Conservation (phyloP, 1,140 invertebrate genomes). For the Saccostrea glomerata region DNA sequence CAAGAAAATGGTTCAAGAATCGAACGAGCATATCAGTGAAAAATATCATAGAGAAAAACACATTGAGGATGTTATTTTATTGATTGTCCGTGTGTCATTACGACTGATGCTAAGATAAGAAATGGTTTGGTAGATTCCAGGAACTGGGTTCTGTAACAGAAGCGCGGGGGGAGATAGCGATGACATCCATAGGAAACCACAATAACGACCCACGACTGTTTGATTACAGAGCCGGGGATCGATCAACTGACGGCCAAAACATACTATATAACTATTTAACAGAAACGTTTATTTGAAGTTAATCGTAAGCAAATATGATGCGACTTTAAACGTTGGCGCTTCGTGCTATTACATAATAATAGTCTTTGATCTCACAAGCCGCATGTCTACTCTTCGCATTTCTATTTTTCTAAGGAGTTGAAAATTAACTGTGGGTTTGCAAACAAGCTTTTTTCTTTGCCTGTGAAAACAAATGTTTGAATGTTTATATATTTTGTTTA, state of each 20-base stretch:
- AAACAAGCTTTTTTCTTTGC: background rate
- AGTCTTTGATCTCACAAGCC: conserved; percentile 5
- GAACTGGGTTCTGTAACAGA: background rate
- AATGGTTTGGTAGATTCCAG: background rate
- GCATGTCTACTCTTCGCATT: background rate
- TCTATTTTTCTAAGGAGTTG: conserved; percentile 15
- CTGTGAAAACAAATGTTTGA: conserved; percentile 25
- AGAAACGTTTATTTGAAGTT: conserved; percentile 23
- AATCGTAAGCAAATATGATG: conserved; percentile 38
- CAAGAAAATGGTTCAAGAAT: background rate
- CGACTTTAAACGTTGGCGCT: conserved; percentile 19
- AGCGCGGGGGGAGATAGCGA: background rate
- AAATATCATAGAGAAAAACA: background rate
- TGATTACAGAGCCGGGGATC: background rate
- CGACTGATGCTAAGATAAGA: background rate
- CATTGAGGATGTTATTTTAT: background rate
- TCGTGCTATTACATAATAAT: conserved; percentile 20
- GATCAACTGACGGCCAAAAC: background rate
- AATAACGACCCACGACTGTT: background rate
- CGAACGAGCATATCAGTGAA: background rate
- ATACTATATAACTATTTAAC: conserved; percentile 18
- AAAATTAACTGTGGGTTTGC: conserved; percentile 16
- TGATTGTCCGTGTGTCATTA: background rate
- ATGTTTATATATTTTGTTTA: background rate
- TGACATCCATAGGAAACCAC: background rate